Conservation (phyloP, 2,888 invertebrate genomes). For the Helicoverpa assulta region DNA sequence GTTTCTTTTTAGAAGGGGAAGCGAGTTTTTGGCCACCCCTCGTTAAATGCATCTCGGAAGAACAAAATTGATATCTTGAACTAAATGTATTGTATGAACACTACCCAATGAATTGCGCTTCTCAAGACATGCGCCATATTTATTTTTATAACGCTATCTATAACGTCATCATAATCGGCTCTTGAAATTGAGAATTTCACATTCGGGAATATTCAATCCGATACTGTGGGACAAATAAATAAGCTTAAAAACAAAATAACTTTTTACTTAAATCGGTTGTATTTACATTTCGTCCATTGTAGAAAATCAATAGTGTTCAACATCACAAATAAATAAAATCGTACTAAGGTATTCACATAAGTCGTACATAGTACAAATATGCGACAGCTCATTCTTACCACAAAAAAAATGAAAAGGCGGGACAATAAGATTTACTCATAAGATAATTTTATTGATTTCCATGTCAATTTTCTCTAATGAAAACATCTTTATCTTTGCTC, state of each 20-base stretch:
- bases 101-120: constrained; percentile 64
- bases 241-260: constrained; percentile 89
- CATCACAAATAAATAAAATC: constrained; percentile 91
- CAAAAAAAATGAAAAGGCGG: constrained; percentile 85
- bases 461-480: constrained; percentile 79
- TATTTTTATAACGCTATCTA: constrained; percentile 73
- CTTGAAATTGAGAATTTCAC: constrained; percentile 51
- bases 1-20: constrained; percentile 26
- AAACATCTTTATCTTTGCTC: constrained; percentile 77
- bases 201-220: constrained; percentile 53
- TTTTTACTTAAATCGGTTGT: constrained; percentile 90
- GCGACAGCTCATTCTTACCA: constrained; percentile 86
- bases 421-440: constrained; percentile 83
- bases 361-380: constrained; percentile 87
- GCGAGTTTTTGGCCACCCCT: constrained; percentile 19
- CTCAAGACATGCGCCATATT: constrained; percentile 68
- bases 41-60: constrained; percentile 44
- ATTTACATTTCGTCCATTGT: constrained; percentile 90
- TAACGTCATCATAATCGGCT: constrained; percentile 59
- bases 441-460: constrained; percentile 82
- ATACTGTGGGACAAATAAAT: constrained; percentile 82
- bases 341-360: constrained; percentile 89
- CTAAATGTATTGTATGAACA: constrained; percentile 66
- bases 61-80: constrained; percentile 65
- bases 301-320: constrained; percentile 90